Percentiles rank a stretch among this genome's conserved stretches.
Conservation (phyloP, 1,140 invertebrate species). For the Pogonomyrmex californicus region DNA sequence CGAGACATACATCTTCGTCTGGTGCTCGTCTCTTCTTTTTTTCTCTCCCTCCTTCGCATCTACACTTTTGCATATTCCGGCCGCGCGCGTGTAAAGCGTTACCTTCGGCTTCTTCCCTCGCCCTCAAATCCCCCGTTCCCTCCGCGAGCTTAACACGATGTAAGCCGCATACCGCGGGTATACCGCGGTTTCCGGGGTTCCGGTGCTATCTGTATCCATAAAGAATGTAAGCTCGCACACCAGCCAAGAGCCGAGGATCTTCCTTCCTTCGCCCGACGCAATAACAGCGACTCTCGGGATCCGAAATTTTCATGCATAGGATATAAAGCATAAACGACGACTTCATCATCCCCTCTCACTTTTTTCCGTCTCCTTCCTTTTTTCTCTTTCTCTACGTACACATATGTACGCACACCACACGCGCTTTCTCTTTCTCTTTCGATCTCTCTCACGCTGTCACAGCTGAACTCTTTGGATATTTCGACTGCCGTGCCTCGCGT, state of each 20-base stretch:
- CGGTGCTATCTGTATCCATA: conserved; percentile 76
- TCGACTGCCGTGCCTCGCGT: conserved; percentile 45
- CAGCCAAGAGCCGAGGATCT: conserved; percentile 54
- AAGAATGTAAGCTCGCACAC: conserved; percentile 76
- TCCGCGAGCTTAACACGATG: conserved; percentile 73
- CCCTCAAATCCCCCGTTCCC: neutral
- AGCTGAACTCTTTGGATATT: conserved; percentile 43
- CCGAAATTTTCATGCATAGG: conserved; percentile 77
- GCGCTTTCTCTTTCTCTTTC: neutral
- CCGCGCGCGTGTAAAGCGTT: conserved; percentile 37
- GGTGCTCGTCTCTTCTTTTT: neutral
- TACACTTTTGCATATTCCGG: conserved; percentile 26
- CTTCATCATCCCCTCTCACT: conserved; percentile 67
- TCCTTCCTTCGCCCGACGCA: conserved; percentile 54
- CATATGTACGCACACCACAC: too few species aligned
- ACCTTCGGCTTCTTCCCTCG: conserved; percentile 9
- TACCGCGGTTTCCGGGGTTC: conserved; percentile 68
- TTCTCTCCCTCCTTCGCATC: conserved; percentile 4
- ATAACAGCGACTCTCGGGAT: conserved; percentile 74
- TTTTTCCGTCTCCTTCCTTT: neutral
- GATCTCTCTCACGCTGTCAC: neutral
- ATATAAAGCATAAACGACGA: conserved; percentile 77
- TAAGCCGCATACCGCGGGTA: conserved; percentile 70
- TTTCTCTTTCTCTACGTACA: neutral
- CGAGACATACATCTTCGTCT: conserved; percentile 61